Conservation (phyloP, 2,797 vertebrate genomes). For the Lagorchestes hirsutus region DNA sequence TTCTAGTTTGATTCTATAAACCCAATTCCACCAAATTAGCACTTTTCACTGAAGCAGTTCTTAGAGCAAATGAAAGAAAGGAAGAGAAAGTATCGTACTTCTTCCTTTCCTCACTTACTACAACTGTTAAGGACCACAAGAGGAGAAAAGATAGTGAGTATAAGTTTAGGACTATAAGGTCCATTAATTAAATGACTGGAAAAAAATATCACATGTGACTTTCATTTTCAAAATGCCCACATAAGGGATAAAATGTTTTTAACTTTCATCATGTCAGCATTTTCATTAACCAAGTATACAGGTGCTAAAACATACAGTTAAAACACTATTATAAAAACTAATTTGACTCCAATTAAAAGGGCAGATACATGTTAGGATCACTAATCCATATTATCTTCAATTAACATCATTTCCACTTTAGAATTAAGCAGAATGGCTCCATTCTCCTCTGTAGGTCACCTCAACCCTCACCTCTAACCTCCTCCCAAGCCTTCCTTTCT, state of each 20-base stretch:
- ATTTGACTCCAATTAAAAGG: slow-evolving; percentile 21
- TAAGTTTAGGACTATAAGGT: not conserved
- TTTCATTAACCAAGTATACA: not conserved
- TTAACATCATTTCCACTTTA: slow-evolving; percentile 38
- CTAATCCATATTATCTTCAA: slow-evolving; percentile 5
- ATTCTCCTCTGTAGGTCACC: not conserved
- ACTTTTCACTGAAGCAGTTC: not conserved
- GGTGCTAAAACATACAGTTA: not conserved
- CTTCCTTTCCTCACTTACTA: not conserved
- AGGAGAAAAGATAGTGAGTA: not conserved
- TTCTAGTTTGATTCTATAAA: not conserved
- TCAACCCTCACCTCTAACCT: not conserved
- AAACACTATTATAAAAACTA: not conserved
- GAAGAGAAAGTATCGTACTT: not conserved
- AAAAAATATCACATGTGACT: not conserved
- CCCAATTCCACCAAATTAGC: not conserved
- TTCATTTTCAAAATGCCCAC: not conserved
- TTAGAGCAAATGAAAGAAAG: not conserved
- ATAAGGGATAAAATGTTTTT: not conserved
- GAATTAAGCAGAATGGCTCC: slow-evolving; percentile 25
- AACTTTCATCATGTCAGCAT: not conserved
- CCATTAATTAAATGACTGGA: not conserved
- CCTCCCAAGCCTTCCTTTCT: not conserved
- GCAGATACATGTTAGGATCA: slow-evolving; percentile 36
- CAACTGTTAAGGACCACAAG: not conserved